Evolutionary conservation across 2,113 vertebrate genomes (phyloP), one percentile per base, ranked within the genome.

Genomic region (Myrmophylax atrothorax): DNA sequence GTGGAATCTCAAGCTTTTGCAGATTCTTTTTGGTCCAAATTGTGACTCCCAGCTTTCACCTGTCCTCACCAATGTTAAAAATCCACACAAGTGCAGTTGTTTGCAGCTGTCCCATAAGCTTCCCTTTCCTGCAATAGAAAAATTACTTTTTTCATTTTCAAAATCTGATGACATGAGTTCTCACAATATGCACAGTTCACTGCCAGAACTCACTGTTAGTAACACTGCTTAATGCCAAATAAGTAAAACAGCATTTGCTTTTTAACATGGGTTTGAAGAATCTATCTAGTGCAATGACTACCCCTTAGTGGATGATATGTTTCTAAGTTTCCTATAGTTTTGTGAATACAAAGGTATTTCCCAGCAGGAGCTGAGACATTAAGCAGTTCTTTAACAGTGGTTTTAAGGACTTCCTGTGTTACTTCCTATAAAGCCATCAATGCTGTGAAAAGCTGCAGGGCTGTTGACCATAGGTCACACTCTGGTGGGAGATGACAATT

Each of bases 401-500:
- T 77, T 74, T 40, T 38, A 80, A 69, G 63, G 6, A 29, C 7
- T 62, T 59, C 42, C 42, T 53, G 29, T 18, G 15, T 23, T 73
- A 18, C 7, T 33, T 59, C 38, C 17, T 72, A 1, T 50, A 55
- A 72, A 88, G 20, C 19, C 1, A 2, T 3, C 0, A 3, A 47
- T 79, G 23, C 35, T n/a, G 12, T 67, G 47, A 29, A 78, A 62
- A 77, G 20, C 37, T 77, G 7, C 42, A 68, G 25, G 60, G 17
- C 33, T 72, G 47, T 17, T 79, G 33, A 29, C 17, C 4, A 3
- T n/a, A 14, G 23, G 29, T 64, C 47, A 66, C 5, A 4, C 38
- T 64, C 7, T 10, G 29, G 5, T 60, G 33, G 56, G 47, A 84
- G 47, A 35, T 31, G 38, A 13, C 10, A 62, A 7, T 10, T 90